phyloP scores from a whole-genome alignment of 2,113 vertebrate genomes.

The Potamarius usumacintae region DNA sequence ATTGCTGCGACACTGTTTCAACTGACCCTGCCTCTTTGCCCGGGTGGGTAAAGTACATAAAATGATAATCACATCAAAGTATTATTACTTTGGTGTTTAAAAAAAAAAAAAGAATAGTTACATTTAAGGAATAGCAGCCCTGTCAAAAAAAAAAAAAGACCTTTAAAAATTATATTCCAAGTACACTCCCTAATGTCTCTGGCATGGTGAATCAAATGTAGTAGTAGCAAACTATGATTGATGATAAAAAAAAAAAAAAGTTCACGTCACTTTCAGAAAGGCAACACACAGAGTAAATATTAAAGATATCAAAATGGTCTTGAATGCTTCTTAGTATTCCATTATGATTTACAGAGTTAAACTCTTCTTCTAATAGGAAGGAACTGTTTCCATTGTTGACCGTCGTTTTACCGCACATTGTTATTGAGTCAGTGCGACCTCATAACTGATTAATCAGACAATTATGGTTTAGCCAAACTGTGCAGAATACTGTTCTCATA shows the following conservation, averaged over 20 bases:
- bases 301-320: not conserved
- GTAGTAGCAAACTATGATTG: not conserved
- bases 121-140: not conserved
- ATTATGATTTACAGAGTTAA: not conserved
- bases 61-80: slow-evolving; percentile 18
- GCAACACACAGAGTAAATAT: not conserved
- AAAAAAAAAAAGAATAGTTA: slow-evolving; percentile 6
- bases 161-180: not conserved
- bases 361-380: not conserved
- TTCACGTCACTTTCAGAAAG: not conserved
- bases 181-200: not conserved
- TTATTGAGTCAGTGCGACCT: not conserved
- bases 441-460: slow-evolving; percentile 26
- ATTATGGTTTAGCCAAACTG: slow-evolving; percentile 1
- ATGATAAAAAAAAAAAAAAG: not conserved
- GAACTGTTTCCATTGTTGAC: not conserved
- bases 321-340: not conserved
- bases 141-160: too few relatives aligned
- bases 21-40: not conserved
- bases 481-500: slow-evolving; percentile 20
- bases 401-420: not conserved
- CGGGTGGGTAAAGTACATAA: not conserved
- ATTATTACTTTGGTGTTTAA: not conserved
- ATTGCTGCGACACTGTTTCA: slow-evolving; percentile 14
- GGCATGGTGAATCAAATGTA: not conserved